Percentiles rank a stretch among this genome's conserved stretches.
phyloP scores from a whole-genome alignment of 2,888 invertebrate genomes.

The Spisula subtruncata region DNA sequence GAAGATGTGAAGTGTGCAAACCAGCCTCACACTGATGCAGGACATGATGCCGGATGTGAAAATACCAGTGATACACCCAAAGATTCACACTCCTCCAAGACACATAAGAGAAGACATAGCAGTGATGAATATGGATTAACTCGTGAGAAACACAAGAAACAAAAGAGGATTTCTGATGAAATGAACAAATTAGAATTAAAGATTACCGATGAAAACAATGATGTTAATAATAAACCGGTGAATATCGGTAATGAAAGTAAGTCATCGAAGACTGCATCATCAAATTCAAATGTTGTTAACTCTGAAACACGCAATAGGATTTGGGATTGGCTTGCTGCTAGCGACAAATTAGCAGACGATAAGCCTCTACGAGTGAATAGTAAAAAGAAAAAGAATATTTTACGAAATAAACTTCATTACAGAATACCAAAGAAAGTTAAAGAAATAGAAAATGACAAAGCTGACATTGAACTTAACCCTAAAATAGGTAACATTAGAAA shows the following conservation, averaged over 20 bases:
- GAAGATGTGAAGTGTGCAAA: neutral
- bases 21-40: neutral
- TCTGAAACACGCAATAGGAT: neutral
- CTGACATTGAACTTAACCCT: neutral
- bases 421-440: neutral
- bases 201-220: neutral
- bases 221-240: neutral
- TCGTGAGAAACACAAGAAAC: neutral
- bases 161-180: neutral
- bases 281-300: neutral
- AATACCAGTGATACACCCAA: neutral
- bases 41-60: neutral
- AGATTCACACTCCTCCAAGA: neutral
- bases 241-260: neutral
- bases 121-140: neutral
- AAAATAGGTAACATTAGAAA: neutral
- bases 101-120: neutral
- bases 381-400: neutral
- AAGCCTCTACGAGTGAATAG: neutral
- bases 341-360: neutral
- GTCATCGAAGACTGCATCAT: neutral
- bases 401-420: neutral
- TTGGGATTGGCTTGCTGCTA: neutral
- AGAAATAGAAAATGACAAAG: neutral
- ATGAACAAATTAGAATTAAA: neutral